Evolutionary conservation across 2,113 vertebrate species (phyloP).

Genomic region (Tachuris rubrigastra): DNA sequence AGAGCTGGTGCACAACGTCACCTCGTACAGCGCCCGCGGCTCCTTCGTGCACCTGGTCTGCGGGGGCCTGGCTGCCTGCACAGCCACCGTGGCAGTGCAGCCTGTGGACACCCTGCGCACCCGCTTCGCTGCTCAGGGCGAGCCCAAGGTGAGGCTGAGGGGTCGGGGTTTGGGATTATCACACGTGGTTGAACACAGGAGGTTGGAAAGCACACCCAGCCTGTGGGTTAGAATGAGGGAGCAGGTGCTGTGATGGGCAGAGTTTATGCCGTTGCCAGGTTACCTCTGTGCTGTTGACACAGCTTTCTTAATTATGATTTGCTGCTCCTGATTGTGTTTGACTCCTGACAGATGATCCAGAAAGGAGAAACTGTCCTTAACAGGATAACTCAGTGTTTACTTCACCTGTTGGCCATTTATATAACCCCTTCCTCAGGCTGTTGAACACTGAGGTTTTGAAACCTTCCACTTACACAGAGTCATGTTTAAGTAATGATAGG

Average conservation of each 20-base stretch:
- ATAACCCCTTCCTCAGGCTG: background rate
- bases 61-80: slow-evolving; percentile 86
- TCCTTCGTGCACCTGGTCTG: slow-evolving; percentile 87
- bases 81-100: slow-evolving; percentile 84
- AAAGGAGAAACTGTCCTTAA: background rate
- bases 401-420: background rate
- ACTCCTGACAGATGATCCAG: background rate
- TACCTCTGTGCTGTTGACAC: background rate
- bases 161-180: fast-evolving
- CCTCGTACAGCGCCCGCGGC: slow-evolving; percentile 65
- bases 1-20: slow-evolving; percentile 76
- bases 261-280: background rate
- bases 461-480: background rate
- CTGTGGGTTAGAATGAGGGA: background rate
- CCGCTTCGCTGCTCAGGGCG: slow-evolving; percentile 94
- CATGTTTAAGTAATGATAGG: background rate
- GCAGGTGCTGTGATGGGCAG: background rate
- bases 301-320: background rate
- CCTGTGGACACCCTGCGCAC: slow-evolving; percentile 93
- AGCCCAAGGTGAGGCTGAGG: slow-evolving; percentile 84
- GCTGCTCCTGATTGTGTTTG: background rate
- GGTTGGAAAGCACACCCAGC: background rate
- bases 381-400: background rate
- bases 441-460: background rate
- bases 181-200: background rate